phyloP scores from a whole-genome alignment of 2,113 vertebrate genomes.

The Salvelinus namaycush region DNA sequence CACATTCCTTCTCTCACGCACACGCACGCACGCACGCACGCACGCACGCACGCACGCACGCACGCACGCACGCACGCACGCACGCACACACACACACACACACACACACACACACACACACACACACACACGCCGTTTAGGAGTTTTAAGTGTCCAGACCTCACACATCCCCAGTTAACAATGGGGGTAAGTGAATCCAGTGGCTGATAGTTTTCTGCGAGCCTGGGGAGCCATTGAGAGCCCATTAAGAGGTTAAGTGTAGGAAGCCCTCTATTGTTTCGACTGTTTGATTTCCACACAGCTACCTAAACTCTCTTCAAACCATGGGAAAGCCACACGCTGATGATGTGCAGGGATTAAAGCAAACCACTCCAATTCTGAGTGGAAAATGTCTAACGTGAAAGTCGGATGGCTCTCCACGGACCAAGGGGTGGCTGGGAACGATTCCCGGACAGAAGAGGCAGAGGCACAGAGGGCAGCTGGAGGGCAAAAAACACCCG shows the following conservation, averaged over 20 bases:
- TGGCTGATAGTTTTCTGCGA: conserved; percentile 70
- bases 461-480: conserved; percentile 45
- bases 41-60: conserved; percentile 32
- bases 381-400: conserved; percentile 36
- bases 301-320: conserved; percentile 3
- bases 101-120: conserved; percentile 10
- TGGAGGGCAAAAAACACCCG: conserved; percentile 47
- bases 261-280: conserved; percentile 77
- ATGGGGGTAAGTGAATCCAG: conserved; percentile 74
- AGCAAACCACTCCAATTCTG: conserved; percentile 26
- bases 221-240: conserved; percentile 77
- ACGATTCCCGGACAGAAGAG: conserved; percentile 67
- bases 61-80: conserved; percentile 41
- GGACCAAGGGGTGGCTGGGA: conserved; percentile 58
- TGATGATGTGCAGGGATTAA: background rate
- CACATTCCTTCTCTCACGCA: conserved; percentile 20
- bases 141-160: conserved; percentile 23
- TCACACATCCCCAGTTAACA: background rate
- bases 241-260: conserved; percentile 80
- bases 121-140: conserved; percentile 45
- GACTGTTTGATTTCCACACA: conserved; percentile 57
- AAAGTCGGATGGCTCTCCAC: conserved; percentile 70
- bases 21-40: conserved; percentile 28
- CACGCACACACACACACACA: conserved; percentile 22
- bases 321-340: background rate